Evolutionary conservation across 35 echinoderm and acorn worm species (phyloP).

Genomic region (Acanthaster planci): DNA sequence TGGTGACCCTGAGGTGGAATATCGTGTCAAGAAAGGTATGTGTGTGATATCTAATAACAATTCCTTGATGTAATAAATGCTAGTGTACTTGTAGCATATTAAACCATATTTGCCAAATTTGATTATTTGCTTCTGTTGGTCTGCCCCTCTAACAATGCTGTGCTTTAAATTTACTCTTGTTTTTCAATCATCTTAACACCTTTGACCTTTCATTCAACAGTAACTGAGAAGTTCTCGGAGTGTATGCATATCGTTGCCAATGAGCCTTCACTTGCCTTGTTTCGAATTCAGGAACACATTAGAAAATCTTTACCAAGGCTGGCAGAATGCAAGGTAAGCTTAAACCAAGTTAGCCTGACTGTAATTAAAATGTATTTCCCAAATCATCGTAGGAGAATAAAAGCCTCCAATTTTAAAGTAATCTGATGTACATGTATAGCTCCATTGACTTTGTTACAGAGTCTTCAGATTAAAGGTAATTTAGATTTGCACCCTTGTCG

Average conservation of each 20-base stretch:
- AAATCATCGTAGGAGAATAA: too few relatives aligned
- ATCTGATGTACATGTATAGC: too few relatives aligned
- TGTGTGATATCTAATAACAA: neutral
- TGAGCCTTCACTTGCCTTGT: slow-evolving; percentile 89
- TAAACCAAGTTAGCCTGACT: too few relatives aligned
- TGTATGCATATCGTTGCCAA: slow-evolving; percentile 95
- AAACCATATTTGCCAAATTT: neutral
- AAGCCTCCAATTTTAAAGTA: too few relatives aligned
- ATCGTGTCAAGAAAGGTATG: slow-evolving; percentile 47
- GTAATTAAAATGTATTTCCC: too few relatives aligned
- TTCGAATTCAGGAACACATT: slow-evolving; percentile 92
- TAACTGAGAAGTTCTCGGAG: slow-evolving; percentile 96
- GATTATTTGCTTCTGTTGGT: neutral
- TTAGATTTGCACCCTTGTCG: neutral
- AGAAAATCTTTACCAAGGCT: slow-evolving; percentile 80
- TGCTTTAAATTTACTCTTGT: too few relatives aligned
- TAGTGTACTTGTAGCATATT: neutral
- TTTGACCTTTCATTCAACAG: slow-evolving; percentile 58
- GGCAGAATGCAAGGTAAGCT: slow-evolving; percentile 79
- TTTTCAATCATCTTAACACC: neutral
- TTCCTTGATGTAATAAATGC: too few relatives aligned
- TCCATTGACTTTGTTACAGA: too few relatives aligned
- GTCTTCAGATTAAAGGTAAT: too few relatives aligned
- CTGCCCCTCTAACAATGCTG: too few relatives aligned
- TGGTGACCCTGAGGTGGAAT: slow-evolving; percentile 37